Base-by-base conservation (phyloP, 2,113 vertebrate species). In the Alethe castanea region DNA sequence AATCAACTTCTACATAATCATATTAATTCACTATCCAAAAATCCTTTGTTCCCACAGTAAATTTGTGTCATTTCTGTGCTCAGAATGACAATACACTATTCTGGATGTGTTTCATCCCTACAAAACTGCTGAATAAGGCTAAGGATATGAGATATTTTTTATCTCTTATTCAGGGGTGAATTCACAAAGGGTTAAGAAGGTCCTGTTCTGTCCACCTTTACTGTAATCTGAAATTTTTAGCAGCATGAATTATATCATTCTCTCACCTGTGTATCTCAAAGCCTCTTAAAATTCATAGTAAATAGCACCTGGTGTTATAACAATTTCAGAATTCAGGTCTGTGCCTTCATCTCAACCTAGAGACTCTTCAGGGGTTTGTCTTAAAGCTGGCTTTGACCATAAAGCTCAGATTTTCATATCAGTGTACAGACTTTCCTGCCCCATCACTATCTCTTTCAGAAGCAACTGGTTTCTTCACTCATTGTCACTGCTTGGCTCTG, bases 31-130 rank as follows among this genome's bases (percentile, higher is more conserved):
- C 47, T 12, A 48, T 14, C 23, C 12, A 48, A 24, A 48, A 48
- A 24, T 48, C 47, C 23, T 48, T 48, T 12, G 7, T 48, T 48
- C 23, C 47, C 23, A 48, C 47, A 48, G 23, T 48, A 18, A 11
- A 14, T 48, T 29, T 9, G 2, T 56, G 19, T 44, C 19, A 10
- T 61, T 70, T 23, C 66, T 12, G 6, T 65, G 45, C 45, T 56
- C 38, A 52, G 47, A 26, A 52, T 36, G 16, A 7, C 57, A 42
- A 8, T 19, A 3, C 2, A 1, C 8, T 35, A 0, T 11, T 19
- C 47, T 38, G 50, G 24, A 6, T 45, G 62, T 48, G 42, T 86
- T 72, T 65, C 26, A 61, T 69, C 78, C 36, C 36, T 38, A 6
- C 66, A 36, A 36, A 29, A 33, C 23, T 64, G 69, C 76, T 73